These are phyloP conservation scores for Glossophaga mutica DNA, from an alignment of 2,797 vertebrate genomes.

Conservation along the genomic window DNA sequence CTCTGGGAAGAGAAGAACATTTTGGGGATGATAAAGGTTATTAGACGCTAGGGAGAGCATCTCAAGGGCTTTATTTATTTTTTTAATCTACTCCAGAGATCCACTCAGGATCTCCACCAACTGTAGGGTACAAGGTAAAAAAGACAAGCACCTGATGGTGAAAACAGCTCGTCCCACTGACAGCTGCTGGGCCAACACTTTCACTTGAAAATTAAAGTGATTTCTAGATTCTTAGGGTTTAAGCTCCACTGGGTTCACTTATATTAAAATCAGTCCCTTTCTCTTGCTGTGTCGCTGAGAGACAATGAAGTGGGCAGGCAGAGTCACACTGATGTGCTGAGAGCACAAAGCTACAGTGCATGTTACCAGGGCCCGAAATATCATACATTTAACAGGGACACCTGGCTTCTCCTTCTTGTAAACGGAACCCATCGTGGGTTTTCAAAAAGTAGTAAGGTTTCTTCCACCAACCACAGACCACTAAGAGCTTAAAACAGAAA, in stretches of 20 bases:
- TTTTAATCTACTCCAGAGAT: not conserved
- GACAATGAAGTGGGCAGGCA: not conserved
- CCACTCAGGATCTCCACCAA: not conserved
- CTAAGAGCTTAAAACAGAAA: not conserved
- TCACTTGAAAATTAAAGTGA: conserved; percentile 10
- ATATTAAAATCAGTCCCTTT: not conserved
- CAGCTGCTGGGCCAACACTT: not conserved
- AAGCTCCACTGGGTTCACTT: not conserved
- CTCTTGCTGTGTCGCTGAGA: not conserved
- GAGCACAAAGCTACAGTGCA: not conserved
- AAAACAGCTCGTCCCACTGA: not conserved
- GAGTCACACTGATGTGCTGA: not conserved
- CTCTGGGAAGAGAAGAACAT: not conserved
- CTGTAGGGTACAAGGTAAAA: not conserved
- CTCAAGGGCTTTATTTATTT: not conserved
- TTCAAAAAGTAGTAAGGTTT: not conserved
- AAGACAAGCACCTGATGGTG: not conserved
- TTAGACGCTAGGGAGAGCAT: not conserved
- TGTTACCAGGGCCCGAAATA: not conserved
- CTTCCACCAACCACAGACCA: not conserved
- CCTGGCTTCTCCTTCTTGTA: not conserved
- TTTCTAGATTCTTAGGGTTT: not conserved
- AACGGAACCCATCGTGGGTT: not conserved
- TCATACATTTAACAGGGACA: not conserved
- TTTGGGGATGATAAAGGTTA: not conserved